A percentile compares a stretch with the other conserved stretches of the same genome.
phyloP scores from a whole-genome alignment of 1,140 invertebrate genomes.

The Eriocheir sinensis region DNA sequence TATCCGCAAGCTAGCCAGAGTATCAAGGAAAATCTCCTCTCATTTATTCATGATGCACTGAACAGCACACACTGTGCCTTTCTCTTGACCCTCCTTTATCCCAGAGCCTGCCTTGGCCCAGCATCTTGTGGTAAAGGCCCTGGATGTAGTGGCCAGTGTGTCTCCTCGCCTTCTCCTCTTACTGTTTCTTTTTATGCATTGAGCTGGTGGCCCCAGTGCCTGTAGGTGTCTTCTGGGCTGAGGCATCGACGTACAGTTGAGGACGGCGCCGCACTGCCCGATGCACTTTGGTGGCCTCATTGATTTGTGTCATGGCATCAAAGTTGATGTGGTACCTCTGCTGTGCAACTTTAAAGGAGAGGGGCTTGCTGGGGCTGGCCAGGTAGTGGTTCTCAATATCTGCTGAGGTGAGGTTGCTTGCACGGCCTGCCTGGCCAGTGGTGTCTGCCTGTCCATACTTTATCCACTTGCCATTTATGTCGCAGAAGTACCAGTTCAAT shows the following conservation, averaged over 20 bases:
- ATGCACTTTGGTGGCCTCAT: constrained; percentile 35
- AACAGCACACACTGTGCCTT: too few species aligned
- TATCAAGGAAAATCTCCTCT: too few species aligned
- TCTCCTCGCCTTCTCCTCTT: too few species aligned
- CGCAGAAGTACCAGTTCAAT: constrained; percentile 58
- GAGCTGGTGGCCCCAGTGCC: background rate
- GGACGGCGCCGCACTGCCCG: constrained; percentile 60
- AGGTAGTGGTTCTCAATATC: constrained; percentile 64
- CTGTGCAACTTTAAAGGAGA: constrained; percentile 42
- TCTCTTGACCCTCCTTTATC: too few species aligned
- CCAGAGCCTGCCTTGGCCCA: background rate
- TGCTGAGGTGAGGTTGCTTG: constrained; percentile 58
- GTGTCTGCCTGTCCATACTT: constrained; percentile 64
- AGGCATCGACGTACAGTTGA: constrained; percentile 12
- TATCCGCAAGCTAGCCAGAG: too few species aligned
- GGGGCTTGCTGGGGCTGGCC: background rate
- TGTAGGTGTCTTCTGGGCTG: too few species aligned
- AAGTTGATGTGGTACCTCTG: constrained; percentile 55
- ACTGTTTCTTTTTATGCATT: background rate
- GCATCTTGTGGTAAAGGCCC: background rate
- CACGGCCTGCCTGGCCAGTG: constrained; percentile 15
- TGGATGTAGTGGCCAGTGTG: too few species aligned
- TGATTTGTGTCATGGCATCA: constrained; percentile 53
- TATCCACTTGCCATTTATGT: constrained; percentile 57
- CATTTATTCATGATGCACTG: too few species aligned